Evolutionary conservation across 2,888 invertebrate species (phyloP), one percentile per base, ranked within the genome.

Genomic region (Therioaphis trifolii): DNA sequence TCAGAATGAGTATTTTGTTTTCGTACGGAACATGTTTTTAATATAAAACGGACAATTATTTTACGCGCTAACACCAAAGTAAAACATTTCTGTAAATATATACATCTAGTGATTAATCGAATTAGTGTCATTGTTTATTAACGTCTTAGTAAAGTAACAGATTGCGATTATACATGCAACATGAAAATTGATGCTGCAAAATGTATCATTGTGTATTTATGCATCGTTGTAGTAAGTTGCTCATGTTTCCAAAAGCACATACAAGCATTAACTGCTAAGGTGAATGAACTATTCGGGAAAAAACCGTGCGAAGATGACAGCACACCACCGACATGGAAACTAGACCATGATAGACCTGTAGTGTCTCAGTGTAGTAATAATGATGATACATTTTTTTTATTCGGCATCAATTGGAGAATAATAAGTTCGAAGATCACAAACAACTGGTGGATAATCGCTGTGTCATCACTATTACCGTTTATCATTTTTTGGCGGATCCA

Each of bases 391-490:
- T 7, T 14, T 21, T 3, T 4, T 11, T 35, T 66, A 9, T 52
- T 77, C 0, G 49, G 49, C 18, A 11, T 58, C 4, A 4, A 69
- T 27, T 69, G 40, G 79, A 69, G 14, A 14, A 27, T 5, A 14
- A 0, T 69, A 27, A 18, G 43, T 29, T 40, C 7, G 14, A 55
- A 43, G 14, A 43, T 79, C 4, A 12, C 68, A 14, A 69, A 69
- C n/a, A 58, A 61, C 27, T 72, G 80, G 74, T 74, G 52, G 80
- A 66, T 74, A 63, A 82, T 74, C 0, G 49, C 35, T 0, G 12
- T 52, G 18, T 82, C 52, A n/a, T 49, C 63, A 0, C 24, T 82
- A 18, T n/a, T 82, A 2, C 74, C 82, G 4, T 63, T 74, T 9
- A 14, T 66, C 2, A 5, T 74, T 12, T 66, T 72, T 27, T 66